Percentiles rank a stretch among this genome's conserved stretches.
Conservation (phyloP, 2,113 vertebrate species). For the Muntiacus reevesi region DNA sequence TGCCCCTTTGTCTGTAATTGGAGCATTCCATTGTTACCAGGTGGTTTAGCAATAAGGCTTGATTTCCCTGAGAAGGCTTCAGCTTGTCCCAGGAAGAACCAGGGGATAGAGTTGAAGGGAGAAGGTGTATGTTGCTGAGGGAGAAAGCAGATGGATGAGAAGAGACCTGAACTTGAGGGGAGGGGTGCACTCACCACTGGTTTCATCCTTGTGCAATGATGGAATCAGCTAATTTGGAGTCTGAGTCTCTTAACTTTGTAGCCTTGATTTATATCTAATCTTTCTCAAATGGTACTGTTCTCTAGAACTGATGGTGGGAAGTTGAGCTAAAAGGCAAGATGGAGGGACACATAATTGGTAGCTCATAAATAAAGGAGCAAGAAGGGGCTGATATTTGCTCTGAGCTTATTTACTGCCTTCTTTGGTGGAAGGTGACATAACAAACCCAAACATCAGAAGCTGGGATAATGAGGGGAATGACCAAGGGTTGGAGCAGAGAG, state of each 20-base stretch:
- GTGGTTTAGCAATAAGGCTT: background rate
- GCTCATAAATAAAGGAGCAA: slow-evolving; percentile 24
- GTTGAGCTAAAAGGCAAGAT: background rate
- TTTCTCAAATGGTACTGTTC: background rate
- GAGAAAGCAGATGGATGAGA: background rate
- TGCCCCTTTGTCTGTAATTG: background rate
- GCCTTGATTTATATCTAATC: background rate
- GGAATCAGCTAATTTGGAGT: background rate
- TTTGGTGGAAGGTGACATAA: background rate
- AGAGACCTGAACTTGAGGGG: background rate
- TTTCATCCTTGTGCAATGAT: accelerated
- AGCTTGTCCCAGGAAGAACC: background rate
- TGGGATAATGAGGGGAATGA: slow-evolving; percentile 50
- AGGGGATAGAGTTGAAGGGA: background rate
- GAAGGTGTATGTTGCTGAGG: background rate
- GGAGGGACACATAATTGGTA: background rate
- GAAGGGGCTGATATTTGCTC: slow-evolving; percentile 8
- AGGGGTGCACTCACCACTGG: background rate
- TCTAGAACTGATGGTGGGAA: accelerated
- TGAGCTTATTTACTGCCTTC: slow-evolving; percentile 14
- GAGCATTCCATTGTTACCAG: background rate
- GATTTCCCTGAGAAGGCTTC: background rate
- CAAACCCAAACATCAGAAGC: slow-evolving; percentile 31
- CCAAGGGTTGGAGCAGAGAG: background rate
- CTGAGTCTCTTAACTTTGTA: background rate